Percentiles rank a stretch among this genome's conserved stretches.
These are phyloP conservation scores for Drosophila lini DNA, from an alignment of 1,140 invertebrate genomes.

Conservation along the genomic window DNA sequence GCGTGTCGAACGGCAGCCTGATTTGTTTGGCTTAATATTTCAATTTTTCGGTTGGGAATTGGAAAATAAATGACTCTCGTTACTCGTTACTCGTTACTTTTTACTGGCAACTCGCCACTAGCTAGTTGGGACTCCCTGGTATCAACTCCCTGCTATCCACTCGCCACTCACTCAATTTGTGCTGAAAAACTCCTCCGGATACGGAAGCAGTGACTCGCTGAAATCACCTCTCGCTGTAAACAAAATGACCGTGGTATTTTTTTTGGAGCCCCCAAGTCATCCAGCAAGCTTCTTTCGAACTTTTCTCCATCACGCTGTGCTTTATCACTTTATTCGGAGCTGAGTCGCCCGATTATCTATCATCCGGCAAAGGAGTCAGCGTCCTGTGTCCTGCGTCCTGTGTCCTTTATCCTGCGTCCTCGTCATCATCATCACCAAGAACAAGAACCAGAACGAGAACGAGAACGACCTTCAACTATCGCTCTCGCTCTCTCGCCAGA, in stretches of 20 bases:
- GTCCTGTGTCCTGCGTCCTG: slow-evolving; percentile 1
- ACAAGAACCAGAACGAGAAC: not conserved
- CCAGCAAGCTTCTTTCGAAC: slow-evolving; percentile 13
- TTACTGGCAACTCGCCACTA: not conserved
- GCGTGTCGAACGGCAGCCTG: slow-evolving; percentile 67
- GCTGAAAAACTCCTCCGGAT: not conserved
- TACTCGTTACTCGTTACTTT: not conserved
- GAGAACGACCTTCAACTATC: slow-evolving; percentile 26
- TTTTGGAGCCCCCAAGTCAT: slow-evolving; percentile 15
- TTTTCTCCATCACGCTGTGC: slow-evolving; percentile 34
- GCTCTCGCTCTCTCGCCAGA: slow-evolving; percentile 8
- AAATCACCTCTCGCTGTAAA: slow-evolving; percentile 9
- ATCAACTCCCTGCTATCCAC: not conserved
- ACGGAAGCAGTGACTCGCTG: slow-evolving; percentile 18
- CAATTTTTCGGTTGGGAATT: slow-evolving; percentile 48
- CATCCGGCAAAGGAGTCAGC: slow-evolving; percentile 22
- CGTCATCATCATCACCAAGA: slow-evolving; percentile 13
- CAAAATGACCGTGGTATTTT: slow-evolving; percentile 23
- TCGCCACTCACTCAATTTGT: slow-evolving; percentile 23
- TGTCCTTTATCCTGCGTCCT: not conserved
- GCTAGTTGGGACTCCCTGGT: not conserved
- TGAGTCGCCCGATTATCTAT: slow-evolving; percentile 42
- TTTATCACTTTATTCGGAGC: slow-evolving; percentile 39
- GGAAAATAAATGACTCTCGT: not conserved
- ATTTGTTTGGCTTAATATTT: slow-evolving; percentile 79